Base-by-base conservation (phyloP, 2,113 vertebrate species). In the Cervus canadensis region DNA sequence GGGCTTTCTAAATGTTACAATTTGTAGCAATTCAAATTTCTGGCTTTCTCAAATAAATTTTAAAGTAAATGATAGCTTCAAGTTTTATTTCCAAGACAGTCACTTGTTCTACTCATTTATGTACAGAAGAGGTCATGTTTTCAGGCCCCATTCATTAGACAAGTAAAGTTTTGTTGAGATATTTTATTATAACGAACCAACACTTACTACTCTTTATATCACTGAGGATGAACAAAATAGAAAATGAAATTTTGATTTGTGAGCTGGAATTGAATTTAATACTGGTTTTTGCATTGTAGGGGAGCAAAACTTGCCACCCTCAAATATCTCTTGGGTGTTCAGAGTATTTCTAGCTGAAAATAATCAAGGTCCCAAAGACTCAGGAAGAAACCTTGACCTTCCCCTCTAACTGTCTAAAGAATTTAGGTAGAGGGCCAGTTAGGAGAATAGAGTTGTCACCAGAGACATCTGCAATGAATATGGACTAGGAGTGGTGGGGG, bases 1-100 rank as follows among this genome's bases (percentile, higher is more conserved):
- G 54, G 21, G 43, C 48, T 95, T 87, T 89, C 43, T 81, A 74
- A 97, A 60, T 79, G 40, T 83, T 87, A 52, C 19, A 84, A 81
- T 40, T 79, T 30, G 2, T 85, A 15, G 19, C 26, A 91, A 93
- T 52, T 62, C 13, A 3, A 57, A 82, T 76, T 85, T 93, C 59
- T 97, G 48, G 48, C 33, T 95, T 84, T 88, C 30, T 64, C 82
- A 95, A 62, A 81, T 95, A 81, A 89, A 97, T 81, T 84, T 40
- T 74, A 88, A 93, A 10, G 52, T 16, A 86, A 95, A 23, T 25
- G 16, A 71, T n/a, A 71, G 62, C 76, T 60, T 90, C 33, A 90
- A 86, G 12, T 93, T 94, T 88, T 52, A 15, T 97, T 85, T 60
- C 59, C 30, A 59, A 59, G 92, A 78, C 23, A 92, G 23, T 74